phyloP scores from a whole-genome alignment of 2,113 vertebrate species.

The Coptodon rendalli region DNA sequence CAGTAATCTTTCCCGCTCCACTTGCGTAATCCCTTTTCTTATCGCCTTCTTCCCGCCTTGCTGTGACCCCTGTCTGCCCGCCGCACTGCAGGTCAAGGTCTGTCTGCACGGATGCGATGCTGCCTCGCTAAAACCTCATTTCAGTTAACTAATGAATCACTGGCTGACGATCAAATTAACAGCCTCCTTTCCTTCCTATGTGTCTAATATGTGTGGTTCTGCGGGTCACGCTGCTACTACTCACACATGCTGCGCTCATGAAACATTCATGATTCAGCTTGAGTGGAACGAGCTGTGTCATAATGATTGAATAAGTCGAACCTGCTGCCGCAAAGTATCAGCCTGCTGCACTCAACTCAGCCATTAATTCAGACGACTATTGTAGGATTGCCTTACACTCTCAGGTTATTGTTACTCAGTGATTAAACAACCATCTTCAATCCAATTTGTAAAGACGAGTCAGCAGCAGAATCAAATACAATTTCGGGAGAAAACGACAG shows the following conservation, averaged over 20 bases:
- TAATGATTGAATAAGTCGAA: slow-evolving; percentile 48
- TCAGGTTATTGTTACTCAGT: slow-evolving; percentile 10
- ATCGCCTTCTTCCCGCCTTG: slow-evolving; percentile 1
- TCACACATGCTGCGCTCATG: slow-evolving; percentile 36
- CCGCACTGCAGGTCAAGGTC: slow-evolving; percentile 22
- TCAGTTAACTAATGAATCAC: background rate
- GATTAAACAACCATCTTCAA: slow-evolving; percentile 39
- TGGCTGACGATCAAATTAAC: background rate
- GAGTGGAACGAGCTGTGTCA: slow-evolving; percentile 37
- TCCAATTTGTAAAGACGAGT: background rate
- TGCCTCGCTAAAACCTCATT: background rate
- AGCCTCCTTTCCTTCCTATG: background rate
- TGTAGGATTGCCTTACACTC: slow-evolving; percentile 15
- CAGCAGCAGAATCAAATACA: background rate
- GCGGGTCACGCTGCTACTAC: slow-evolving; percentile 4
- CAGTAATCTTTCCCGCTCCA: slow-evolving; percentile 35
- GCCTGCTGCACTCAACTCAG: background rate
- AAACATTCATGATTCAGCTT: slow-evolving; percentile 55
- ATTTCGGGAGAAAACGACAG: background rate
- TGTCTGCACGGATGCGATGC: background rate
- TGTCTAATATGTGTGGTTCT: slow-evolving; percentile 12
- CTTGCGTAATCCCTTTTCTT: slow-evolving; percentile 11
- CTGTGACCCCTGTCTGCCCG: background rate
- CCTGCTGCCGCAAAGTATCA: slow-evolving; percentile 27
- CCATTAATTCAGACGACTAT: slow-evolving; percentile 22